These are phyloP conservation scores for Cotesia glomerata DNA, from an alignment of 1,140 invertebrate species.

Conservation along the genomic window DNA sequence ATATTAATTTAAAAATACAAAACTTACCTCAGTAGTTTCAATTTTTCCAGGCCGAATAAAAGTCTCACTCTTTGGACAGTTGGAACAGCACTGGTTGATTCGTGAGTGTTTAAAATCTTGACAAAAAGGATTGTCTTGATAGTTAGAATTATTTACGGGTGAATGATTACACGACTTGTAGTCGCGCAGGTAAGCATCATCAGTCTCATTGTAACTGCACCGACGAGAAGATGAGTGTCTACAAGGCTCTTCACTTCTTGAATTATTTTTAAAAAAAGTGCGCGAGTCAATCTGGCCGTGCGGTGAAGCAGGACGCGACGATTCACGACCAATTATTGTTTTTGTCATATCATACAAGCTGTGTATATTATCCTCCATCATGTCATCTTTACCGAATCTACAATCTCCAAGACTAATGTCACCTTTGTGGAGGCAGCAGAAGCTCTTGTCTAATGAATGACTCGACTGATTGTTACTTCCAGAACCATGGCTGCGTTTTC, in stretches of 20 bases:
- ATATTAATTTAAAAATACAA: no score
- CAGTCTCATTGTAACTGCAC: neutral
- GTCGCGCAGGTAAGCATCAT: neutral
- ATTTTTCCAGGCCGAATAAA: no score
- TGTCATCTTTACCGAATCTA: neutral
- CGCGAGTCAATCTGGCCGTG: no score
- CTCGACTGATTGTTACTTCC: conserved; percentile 12
- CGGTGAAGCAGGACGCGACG: neutral
- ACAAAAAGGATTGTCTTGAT: neutral
- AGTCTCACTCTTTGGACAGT: no score
- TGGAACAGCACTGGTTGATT: no score
- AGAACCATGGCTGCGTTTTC: conserved; percentile 10
- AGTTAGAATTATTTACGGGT: neutral
- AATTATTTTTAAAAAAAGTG: neutral
- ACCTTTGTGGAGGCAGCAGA: conserved; percentile 33
- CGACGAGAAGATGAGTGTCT: neutral
- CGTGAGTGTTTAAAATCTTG: no score
- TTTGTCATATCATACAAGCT: neutral
- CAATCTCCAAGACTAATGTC: conserved; percentile 31
- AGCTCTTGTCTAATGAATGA: conserved; percentile 35
- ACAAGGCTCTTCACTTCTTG: neutral
- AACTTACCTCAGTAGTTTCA: no score
- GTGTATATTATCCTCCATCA: neutral
- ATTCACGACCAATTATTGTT: neutral
- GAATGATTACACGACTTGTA: neutral